Evolutionary conservation across 2,888 invertebrate species (phyloP).

Genomic region (Anthrax anthrax): DNA sequence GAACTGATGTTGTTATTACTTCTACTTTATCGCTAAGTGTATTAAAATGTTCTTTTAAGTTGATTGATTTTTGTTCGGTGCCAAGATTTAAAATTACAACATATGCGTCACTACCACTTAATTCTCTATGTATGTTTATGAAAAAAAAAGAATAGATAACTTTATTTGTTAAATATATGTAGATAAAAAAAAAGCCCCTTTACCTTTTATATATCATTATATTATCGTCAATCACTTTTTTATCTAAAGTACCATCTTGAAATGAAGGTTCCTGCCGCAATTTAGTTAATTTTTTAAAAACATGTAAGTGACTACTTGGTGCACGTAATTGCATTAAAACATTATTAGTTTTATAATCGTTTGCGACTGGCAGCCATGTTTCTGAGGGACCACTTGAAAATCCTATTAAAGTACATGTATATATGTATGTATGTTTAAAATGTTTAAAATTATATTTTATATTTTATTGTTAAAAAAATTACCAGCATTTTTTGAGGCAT

Average conservation of each 20-base stretch:
- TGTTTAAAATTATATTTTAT: too few species aligned
- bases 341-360: slow-evolving; percentile 44
- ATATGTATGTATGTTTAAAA: background rate
- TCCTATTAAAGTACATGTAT: slow-evolving; percentile 13
- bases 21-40: slow-evolving; percentile 21
- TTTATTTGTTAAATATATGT: background rate
- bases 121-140: slow-evolving; percentile 16
- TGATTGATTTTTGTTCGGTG: slow-evolving; percentile 30
- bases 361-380: slow-evolving; percentile 57
- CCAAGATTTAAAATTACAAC: slow-evolving; percentile 42
- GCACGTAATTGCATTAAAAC: slow-evolving; percentile 39
- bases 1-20: slow-evolving; percentile 28
- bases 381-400: slow-evolving; percentile 24
- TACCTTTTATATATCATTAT: slow-evolving; percentile 28
- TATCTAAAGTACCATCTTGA: slow-evolving; percentile 20
- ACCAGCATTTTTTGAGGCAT: slow-evolving; percentile 30
- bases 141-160: background rate
- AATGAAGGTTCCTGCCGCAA: slow-evolving; percentile 38
- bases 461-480: slow-evolving; percentile 6
- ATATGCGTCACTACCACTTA: slow-evolving; percentile 22
- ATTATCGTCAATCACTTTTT: slow-evolving; percentile 22
- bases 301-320: slow-evolving; percentile 45
- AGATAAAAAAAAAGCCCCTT: background rate
- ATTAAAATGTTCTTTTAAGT: slow-evolving; percentile 29
- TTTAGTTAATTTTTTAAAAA: slow-evolving; percentile 43